Evolutionary conservation across 2,113 vertebrate genomes (phyloP).

Genomic region (Muntiacus reevesi): DNA sequence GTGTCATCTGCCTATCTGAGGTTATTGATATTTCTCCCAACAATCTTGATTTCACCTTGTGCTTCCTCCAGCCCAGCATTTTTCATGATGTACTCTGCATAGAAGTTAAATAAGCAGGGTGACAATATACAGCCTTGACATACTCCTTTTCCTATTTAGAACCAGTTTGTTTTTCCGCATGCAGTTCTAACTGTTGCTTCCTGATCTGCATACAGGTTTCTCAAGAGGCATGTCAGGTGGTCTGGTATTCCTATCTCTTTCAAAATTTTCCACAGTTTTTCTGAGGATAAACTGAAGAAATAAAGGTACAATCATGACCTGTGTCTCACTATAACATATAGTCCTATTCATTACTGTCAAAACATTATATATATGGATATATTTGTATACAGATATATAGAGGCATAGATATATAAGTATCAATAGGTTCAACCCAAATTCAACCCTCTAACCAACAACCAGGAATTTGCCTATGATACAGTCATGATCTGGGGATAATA

Average conservation of each 20-base stretch:
- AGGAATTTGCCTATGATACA: background rate
- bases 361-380: background rate
- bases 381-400: background rate
- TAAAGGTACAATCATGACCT: background rate
- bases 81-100: background rate
- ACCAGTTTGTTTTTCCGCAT: background rate
- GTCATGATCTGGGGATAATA: background rate
- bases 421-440: background rate
- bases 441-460: background rate
- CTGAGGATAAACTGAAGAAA: background rate
- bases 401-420: background rate
- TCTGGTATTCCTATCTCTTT: background rate
- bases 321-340: background rate
- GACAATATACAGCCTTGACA: background rate
- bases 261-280: background rate
- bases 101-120: background rate
- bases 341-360: background rate
- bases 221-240: background rate
- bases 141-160: background rate
- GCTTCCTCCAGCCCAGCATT: accelerated
- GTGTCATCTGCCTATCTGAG: background rate
- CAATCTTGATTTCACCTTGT: background rate
- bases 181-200: background rate
- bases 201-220: background rate
- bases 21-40: background rate